Percentiles rank a stretch among this genome's conserved stretches.
Evolutionary conservation across 2,888 invertebrate genomes (phyloP).

Genomic region (Cetonia aurata): DNA sequence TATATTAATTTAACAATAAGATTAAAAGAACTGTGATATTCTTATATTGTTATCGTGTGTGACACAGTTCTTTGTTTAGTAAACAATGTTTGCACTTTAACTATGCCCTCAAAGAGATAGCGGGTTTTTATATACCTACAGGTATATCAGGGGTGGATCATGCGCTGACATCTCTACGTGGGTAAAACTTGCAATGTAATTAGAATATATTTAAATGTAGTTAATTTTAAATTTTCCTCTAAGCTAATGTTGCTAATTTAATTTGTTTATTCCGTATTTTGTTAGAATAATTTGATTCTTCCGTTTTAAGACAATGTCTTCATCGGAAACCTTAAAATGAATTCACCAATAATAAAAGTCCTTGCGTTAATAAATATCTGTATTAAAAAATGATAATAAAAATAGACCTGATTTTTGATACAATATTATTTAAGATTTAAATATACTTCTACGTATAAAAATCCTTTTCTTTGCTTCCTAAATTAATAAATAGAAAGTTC

Average conservation of each 20-base stretch:
- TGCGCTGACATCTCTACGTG: conserved; percentile 42
- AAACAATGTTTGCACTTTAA: conserved; percentile 43
- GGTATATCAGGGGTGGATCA: conserved; percentile 35
- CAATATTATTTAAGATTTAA: too few species aligned
- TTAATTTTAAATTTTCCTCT: conserved; percentile 22
- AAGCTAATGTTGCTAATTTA: conserved; percentile 15
- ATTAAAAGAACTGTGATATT: conserved; percentile 14
- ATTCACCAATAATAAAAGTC: too few species aligned
- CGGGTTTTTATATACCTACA: conserved; percentile 40
- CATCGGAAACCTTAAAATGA: too few species aligned
- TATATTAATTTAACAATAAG: background rate
- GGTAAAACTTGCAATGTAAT: conserved; percentile 31
- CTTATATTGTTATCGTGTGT: conserved; percentile 11
- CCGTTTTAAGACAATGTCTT: too few species aligned
- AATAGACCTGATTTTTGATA: too few species aligned
- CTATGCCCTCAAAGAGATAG: conserved; percentile 39
- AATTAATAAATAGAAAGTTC: too few species aligned
- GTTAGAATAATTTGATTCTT: too few species aligned
- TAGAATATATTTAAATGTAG: conserved; percentile 21
- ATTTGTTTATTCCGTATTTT: background rate
- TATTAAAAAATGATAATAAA: too few species aligned
- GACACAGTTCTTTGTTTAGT: conserved; percentile 31
- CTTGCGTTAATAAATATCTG: too few species aligned
- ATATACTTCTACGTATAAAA: too few species aligned
- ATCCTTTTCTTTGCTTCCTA: too few species aligned